Evolutionary conservation across 2,113 vertebrate species (phyloP).

Genomic region (Phodopus roborovskii): DNA sequence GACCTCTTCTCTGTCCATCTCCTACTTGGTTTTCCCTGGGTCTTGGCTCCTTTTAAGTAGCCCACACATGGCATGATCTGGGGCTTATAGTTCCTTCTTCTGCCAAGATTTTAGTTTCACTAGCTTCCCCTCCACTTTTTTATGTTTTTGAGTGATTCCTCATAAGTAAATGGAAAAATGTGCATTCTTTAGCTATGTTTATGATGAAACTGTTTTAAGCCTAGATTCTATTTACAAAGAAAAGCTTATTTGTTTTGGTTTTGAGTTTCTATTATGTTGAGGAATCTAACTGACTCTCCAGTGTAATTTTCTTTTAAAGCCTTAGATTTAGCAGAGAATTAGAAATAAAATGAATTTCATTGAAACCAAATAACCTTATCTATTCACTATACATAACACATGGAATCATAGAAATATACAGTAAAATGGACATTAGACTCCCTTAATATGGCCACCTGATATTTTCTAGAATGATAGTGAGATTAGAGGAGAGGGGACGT

Average conservation of each 20-base stretch:
- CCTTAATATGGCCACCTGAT: neutral
- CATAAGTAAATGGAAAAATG: neutral
- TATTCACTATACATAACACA: neutral
- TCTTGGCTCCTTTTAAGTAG: neutral
- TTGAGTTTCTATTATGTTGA: constrained; percentile 51
- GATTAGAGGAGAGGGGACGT: neutral
- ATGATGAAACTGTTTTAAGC: constrained; percentile 48
- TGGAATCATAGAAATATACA: neutral
- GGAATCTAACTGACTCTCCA: constrained; percentile 35
- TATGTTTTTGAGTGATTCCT: constrained; percentile 50
- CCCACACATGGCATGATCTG: neutral
- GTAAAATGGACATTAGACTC: constrained; percentile 38
- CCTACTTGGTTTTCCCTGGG: neutral
- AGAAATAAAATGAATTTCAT: constrained; percentile 51
- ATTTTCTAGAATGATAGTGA: constrained; percentile 20
- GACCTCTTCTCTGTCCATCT: neutral
- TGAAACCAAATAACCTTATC: constrained; percentile 36
- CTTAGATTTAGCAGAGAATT: constrained; percentile 55
- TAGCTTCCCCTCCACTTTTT: neutral
- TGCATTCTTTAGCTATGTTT: neutral
- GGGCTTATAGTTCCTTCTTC: constrained; percentile 5
- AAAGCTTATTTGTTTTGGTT: constrained; percentile 40
- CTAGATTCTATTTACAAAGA: constrained; percentile 27
- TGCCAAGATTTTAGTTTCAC: constrained; percentile 44
- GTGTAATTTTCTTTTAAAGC: constrained; percentile 67